Evolutionary conservation across 2,113 vertebrate genomes (phyloP).

Genomic region (Alligator sinensis): DNA sequence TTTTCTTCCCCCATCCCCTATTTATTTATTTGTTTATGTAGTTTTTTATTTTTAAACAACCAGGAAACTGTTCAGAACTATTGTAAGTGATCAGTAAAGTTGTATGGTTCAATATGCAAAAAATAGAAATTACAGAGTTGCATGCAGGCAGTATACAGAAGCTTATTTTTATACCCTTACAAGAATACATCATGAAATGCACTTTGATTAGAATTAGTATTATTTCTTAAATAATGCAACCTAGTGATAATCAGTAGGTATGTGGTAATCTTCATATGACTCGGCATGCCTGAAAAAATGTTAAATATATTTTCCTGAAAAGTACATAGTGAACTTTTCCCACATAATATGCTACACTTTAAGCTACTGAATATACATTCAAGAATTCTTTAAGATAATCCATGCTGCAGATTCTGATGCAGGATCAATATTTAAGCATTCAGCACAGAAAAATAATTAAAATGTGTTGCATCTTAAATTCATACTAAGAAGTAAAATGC

Average conservation of each 20-base stretch:
- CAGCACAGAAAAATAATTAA: neutral
- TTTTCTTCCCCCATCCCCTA: no score
- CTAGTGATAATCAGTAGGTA: neutral
- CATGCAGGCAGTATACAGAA: neutral
- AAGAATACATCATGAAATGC: no score
- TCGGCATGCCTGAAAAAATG: accelerated
- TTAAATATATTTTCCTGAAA: neutral
- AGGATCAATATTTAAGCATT: neutral
- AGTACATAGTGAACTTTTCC: neutral
- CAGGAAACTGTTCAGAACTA: neutral
- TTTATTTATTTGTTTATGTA: no score
- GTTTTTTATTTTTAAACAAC: neutral
- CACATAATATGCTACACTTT: neutral
- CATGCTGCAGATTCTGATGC: neutral
- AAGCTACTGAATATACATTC: neutral
- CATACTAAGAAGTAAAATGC: no score
- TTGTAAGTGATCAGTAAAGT: neutral
- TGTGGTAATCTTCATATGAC: neutral
- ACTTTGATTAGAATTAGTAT: neutral
- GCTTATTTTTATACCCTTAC: neutral
- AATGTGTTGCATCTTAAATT: neutral
- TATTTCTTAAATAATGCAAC: neutral
- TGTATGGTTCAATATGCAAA: accelerated
- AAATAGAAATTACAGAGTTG: neutral
- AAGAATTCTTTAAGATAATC: neutral